phyloP scores from a whole-genome alignment of 2,888 invertebrate genomes.

The Campaea margaritaria region DNA sequence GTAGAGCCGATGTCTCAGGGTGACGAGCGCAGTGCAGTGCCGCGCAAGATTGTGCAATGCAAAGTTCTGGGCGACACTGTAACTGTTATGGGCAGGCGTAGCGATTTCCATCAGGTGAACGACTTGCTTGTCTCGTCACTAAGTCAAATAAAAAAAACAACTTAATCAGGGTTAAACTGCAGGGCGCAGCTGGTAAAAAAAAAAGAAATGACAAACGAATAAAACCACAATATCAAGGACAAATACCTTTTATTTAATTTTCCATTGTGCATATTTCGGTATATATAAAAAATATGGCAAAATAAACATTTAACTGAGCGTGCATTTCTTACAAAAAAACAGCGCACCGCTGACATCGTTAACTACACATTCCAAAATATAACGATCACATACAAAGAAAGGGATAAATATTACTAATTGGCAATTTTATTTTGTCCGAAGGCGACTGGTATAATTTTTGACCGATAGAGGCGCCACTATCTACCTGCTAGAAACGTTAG shows the following conservation, averaged over 20 bases:
- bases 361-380: conserved; percentile 27
- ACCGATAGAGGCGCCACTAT: too few relatives aligned
- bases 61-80: too few relatives aligned
- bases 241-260: conserved; percentile 81
- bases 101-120: too few relatives aligned
- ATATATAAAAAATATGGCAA: conserved; percentile 79
- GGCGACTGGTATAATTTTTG: neutral
- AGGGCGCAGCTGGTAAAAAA: too few relatives aligned
- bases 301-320: conserved; percentile 69
- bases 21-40: too few relatives aligned
- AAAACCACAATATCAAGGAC: conserved; percentile 72
- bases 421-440: conserved; percentile 6
- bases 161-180: too few relatives aligned
- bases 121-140: too few relatives aligned
- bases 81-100: too few relatives aligned
- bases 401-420: conserved; percentile 11
- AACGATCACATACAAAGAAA: conserved; percentile 36
- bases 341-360: conserved; percentile 46
- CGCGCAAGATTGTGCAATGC: too few relatives aligned
- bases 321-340: conserved; percentile 49
- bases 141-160: too few relatives aligned
- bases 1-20: too few relatives aligned
- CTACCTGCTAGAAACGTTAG: too few relatives aligned
- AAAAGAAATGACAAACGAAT: conserved; percentile 47
- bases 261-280: conserved; percentile 83